These are phyloP conservation scores for Digitonthophagus gazella DNA, from an alignment of 2,888 invertebrate species.

Conservation along the genomic window DNA sequence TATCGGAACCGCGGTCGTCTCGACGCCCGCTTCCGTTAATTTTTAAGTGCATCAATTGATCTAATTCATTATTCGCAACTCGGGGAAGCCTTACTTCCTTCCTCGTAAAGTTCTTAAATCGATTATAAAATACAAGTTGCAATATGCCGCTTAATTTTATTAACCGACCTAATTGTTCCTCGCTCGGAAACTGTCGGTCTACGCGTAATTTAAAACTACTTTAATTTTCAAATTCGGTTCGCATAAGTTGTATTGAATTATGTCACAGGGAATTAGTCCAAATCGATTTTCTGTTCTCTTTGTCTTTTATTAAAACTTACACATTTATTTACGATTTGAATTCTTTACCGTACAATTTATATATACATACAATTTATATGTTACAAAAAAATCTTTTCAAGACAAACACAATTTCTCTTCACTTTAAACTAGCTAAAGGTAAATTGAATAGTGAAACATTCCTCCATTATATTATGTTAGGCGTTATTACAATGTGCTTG, in stretches of 20 bases:
- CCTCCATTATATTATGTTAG: background rate
- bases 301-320: too few species aligned
- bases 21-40: background rate
- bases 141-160: background rate
- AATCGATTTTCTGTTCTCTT: too few species aligned
- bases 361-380: too few species aligned
- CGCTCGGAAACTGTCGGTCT: background rate
- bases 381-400: too few species aligned
- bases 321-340: too few species aligned
- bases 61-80: background rate
- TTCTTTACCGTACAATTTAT: too few species aligned
- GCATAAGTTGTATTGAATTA: background rate
- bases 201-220: background rate
- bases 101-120: background rate
- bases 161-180: background rate
- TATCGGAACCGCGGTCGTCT: background rate
- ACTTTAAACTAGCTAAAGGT: too few species aligned
- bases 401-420: too few species aligned
- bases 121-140: background rate
- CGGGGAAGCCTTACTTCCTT: background rate
- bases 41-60: background rate
- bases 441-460: background rate
- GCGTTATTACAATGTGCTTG: background rate
- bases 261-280: background rate
- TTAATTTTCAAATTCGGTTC: background rate